Base-by-base conservation (phyloP, 1,140 invertebrate genomes). In the Danaus plexippus region DNA sequence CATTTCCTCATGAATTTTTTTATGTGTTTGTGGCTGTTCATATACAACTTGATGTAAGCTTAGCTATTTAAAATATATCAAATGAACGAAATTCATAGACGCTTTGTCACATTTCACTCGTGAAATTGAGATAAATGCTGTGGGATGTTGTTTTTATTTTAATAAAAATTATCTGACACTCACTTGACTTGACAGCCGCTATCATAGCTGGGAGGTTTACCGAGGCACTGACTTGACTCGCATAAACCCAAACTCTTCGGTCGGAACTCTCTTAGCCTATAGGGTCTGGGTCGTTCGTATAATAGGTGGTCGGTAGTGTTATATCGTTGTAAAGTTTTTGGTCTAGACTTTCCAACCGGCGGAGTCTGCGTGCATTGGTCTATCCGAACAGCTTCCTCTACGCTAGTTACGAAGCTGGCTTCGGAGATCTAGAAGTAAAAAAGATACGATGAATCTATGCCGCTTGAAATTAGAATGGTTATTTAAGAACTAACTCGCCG, bases 351-450 rank as follows among this genome's bases (percentile, higher is more conserved):
- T 11, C 79, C 77, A 65, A 75, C 67, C 2, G 80, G 80, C 9
- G 79, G 80, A 8, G 83, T 86, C 61, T 86, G 83, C n/a, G 80
- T 86, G 61, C 75, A 82, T 73, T 83, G 80, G 64, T 86, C 80
- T 22, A 75, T 71, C 22, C 75, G 74, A 50, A 53, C 61, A 15
- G 73, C 63, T 51, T 86, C 82, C 63, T 86, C 82, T 9, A 86
- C 71, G 60, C 75, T 84, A 43, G 82, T 86, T 53, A 84, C 77
- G 73, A 78, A 86, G 66, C 82, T 86, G 12, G 80, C 76, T 63
- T 85, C 82, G 18, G 82, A 85, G 71, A 85, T 72, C 80, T 85
- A 67, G 0, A 79, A 80, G 0, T 49, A 13, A 44, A 4, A 50
- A 41, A 43, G 8, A 48, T 9, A 13, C 47, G 15, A 18, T 15